Percentiles rank a stretch among this genome's conserved stretches.
Conservation (phyloP, 2,797 vertebrate genomes). For the Rhynchotus rufescens region DNA sequence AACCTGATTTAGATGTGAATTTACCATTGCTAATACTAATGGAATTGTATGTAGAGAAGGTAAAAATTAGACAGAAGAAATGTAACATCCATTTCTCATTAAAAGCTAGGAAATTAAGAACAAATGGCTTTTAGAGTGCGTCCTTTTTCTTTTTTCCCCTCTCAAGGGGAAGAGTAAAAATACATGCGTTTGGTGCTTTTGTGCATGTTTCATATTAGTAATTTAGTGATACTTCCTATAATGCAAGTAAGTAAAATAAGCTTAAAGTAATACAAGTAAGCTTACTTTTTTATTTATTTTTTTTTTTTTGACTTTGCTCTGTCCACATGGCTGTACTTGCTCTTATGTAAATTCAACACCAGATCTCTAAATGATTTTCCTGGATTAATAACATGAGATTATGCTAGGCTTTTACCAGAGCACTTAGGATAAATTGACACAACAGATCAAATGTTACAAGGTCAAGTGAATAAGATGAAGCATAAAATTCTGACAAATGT, state of each 20-base stretch:
- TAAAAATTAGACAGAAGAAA: neutral
- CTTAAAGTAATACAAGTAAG: neutral
- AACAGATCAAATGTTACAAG: neutral
- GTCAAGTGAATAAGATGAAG: neutral
- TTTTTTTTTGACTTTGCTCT: neutral
- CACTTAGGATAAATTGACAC: neutral
- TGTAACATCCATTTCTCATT: neutral
- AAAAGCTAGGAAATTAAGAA: neutral
- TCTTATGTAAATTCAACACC: conserved; percentile 16
- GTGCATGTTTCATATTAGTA: neutral
- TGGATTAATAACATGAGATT: neutral
- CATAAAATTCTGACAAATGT: neutral
- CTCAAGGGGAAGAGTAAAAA: neutral
- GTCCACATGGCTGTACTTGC: neutral
- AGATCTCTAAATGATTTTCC: neutral
- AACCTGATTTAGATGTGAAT: neutral
- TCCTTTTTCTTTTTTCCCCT: neutral
- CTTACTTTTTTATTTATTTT: too few species aligned
- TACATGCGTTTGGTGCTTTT: neutral
- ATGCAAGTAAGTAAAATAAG: neutral
- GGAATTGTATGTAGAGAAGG: neutral
- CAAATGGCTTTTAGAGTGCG: neutral
- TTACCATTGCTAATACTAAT: neutral
- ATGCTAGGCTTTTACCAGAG: neutral
- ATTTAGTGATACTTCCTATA: neutral